These are phyloP conservation scores for Prietella phreatophila DNA, from an alignment of 2,113 vertebrate genomes.

Conservation along the genomic window DNA sequence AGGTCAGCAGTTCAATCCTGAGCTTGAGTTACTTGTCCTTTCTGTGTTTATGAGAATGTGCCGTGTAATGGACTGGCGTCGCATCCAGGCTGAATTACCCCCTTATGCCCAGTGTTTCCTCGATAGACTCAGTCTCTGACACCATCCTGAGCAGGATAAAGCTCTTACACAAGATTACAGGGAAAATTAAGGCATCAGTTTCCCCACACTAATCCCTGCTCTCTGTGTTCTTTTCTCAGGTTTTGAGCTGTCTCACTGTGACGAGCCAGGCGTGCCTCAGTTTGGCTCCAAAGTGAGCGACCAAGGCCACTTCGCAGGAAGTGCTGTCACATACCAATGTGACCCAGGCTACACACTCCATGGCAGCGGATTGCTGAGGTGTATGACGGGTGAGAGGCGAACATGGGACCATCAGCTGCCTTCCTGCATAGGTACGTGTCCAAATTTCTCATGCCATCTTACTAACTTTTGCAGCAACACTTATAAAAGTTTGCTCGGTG, in stretches of 20 bases:
- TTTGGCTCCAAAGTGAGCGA: conserved; percentile 96
- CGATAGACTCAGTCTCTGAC: not conserved
- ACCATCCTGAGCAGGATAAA: not conserved
- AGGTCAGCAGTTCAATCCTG: not conserved
- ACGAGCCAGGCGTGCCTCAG: conserved; percentile 93
- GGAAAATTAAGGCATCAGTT: not conserved
- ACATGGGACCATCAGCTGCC: conserved; percentile 92
- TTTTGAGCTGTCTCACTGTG: conserved; percentile 96
- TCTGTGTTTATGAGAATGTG: not conserved
- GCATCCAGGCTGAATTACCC: not conserved
- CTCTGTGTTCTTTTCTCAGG: conserved; percentile 65
- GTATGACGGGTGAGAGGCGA: conserved; percentile 94
- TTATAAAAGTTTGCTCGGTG: not conserved
- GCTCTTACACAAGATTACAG: conserved; percentile 7
- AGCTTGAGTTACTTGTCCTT: not conserved
- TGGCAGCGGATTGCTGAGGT: conserved; percentile 86
- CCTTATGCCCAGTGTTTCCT: not conserved
- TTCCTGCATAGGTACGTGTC: conserved; percentile 86
- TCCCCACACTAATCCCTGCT: not conserved
- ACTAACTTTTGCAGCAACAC: not conserved
- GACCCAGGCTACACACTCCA: conserved; percentile 94
- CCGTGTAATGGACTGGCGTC: not conserved
- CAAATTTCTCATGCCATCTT: not conserved
- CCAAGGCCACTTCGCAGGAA: conserved; percentile 94
- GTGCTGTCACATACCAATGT: conserved; percentile 88